Base-by-base conservation (phyloP, 2,113 vertebrate genomes). In the Oxygymnocypris stewartii region DNA sequence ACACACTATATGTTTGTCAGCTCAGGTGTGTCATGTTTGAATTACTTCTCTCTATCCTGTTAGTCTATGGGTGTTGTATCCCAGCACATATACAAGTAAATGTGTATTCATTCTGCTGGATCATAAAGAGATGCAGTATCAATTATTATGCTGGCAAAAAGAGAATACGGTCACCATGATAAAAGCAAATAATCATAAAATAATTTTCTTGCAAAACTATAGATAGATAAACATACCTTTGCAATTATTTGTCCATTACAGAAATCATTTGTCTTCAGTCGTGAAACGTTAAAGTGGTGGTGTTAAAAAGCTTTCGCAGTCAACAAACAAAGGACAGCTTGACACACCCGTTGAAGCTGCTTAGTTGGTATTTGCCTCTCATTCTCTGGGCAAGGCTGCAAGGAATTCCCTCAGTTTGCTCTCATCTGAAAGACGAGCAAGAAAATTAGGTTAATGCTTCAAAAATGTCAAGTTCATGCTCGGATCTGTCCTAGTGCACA, bases 11-110 rank as follows among this genome's bases (percentile, higher is more conserved):
- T 84, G 23, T 84, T 89, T 81, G 73, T 63, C 54, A 35, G 84
- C 59, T 76, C 12, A 88, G 85, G 88, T 87, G 89, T 86, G 88
- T 86, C 85, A 78, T 89, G 67, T 90, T 86, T 88, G 35, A 83
- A 84, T 83, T 79, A 71, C 14, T 51, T 51, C 69, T 47, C 67
- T 63, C 44, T 84, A 47, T 77, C 75, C 65, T 86, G 89, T 88
- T 90, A 82, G 82, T 59, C 69, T 63, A 47, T 20, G 69, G 75
- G 59, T 88, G 85, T 57, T 82, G 87, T 57, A 88, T 79, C 44
- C 14, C 69, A 75, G 54, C 42, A 44, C 51, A 69, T 78, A 28
- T 25, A 42, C 47, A 79, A 47, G 47, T 51, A 54, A 67, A 87
- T 49, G 49, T 87, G 31, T 59, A 28, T 75, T 23, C 31, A 75